Evolutionary conservation across 1,140 invertebrate genomes (phyloP).

Genomic region (Trachymyrmex cornetzi): DNA sequence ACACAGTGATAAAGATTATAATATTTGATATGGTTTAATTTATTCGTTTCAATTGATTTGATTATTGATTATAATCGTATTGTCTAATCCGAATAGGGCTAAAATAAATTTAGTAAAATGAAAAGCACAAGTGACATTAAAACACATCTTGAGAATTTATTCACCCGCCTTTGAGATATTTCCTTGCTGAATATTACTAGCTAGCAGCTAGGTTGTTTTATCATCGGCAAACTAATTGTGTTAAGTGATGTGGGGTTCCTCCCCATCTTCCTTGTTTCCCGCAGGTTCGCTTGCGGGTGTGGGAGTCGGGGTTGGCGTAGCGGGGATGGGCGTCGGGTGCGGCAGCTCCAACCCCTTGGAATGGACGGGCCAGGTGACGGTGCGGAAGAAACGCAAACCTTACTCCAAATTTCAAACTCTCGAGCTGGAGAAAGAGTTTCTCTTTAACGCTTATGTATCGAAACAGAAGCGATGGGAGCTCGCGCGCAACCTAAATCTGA

Average conservation of each 20-base stretch:
- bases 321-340: conserved; percentile 88
- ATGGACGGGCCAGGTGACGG: conserved; percentile 97
- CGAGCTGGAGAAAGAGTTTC: conserved; percentile 98
- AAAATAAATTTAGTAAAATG: background rate
- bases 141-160: background rate
- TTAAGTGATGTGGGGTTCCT: conserved; percentile 89
- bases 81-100: background rate
- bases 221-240: conserved; percentile 87
- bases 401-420: conserved; percentile 98
- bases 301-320: conserved; percentile 89
- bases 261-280: conserved; percentile 88
- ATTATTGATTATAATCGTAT: background rate
- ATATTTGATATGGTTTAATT: background rate
- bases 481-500: conserved; percentile 96
- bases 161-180: background rate
- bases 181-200: conserved; percentile 56
- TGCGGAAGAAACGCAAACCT: conserved; percentile 98
- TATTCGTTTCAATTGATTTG: background rate
- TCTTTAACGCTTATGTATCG: conserved; percentile 98
- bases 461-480: conserved; percentile 99
- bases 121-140: background rate
- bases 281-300: conserved; percentile 89
- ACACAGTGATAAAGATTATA: background rate
- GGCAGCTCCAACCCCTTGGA: conserved; percentile 94
- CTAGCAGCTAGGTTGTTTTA: conserved; percentile 68